A percentile compares a stretch with the other conserved stretches of the same genome.
These are phyloP conservation scores for Acheta domesticus DNA, from an alignment of 2,888 invertebrate genomes.

Conservation along the genomic window DNA sequence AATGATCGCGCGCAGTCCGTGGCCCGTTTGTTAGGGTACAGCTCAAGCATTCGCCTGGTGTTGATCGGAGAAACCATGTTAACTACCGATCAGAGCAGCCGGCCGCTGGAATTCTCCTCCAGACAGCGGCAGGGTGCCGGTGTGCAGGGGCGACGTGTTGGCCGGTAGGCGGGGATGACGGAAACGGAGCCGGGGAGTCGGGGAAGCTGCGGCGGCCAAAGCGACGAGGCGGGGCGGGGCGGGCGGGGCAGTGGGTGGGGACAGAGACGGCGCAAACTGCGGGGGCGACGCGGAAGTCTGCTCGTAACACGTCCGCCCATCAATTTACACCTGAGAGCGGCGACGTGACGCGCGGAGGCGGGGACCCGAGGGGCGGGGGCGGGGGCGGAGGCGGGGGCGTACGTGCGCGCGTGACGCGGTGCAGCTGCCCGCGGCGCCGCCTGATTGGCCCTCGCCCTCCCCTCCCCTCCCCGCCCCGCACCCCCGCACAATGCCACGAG, in stretches of 20 bases:
- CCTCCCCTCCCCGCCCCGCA: no score
- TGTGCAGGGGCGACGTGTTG: background rate
- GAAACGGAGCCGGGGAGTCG: background rate
- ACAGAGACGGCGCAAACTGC: background rate
- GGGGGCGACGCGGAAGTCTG: background rate
- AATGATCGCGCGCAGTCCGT: no score
- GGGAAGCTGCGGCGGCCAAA: no score
- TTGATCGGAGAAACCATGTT: no score
- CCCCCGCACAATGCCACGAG: no score
- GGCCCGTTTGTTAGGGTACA: no score
- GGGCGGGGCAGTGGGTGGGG: background rate
- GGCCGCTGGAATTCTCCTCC: no score
- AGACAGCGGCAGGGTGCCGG: no score
- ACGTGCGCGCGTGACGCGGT: background rate
- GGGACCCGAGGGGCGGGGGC: background rate
- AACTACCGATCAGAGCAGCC: no score
- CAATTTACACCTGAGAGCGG: conserved; percentile 6
- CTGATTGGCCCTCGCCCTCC: no score
- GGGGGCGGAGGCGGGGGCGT: background rate
- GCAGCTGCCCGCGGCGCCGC: no score
- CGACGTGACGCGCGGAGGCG: background rate
- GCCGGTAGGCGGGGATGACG: background rate
- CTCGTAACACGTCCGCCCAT: background rate
- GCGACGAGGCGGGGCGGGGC: background rate
- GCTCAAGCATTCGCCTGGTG: no score